These are phyloP conservation scores for Caenorhabditis imperialis DNA, from an alignment of 2,888 invertebrate species.

Conservation along the genomic window DNA sequence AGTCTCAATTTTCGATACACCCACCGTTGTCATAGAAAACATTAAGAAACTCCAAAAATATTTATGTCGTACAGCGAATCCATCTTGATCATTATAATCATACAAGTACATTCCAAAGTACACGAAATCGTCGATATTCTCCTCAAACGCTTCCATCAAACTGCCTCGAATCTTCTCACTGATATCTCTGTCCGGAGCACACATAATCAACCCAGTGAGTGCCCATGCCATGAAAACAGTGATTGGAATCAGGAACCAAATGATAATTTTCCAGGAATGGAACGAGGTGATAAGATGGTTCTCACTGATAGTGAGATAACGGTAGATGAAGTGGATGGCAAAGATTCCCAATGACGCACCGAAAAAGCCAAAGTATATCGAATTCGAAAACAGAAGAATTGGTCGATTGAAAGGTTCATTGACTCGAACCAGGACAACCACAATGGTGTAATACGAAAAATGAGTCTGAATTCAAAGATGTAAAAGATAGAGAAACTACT, in stretches of 20 bases:
- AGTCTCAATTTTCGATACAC: no score
- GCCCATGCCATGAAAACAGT: constrained; percentile 4
- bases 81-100: no score
- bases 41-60: no score
- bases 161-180: no score
- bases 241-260: constrained; percentile 5
- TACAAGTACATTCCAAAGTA: constrained; percentile 15
- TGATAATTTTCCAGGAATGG: background rate
- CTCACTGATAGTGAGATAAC: constrained; percentile 12
- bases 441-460: no score
- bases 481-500: no score
- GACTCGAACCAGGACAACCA: no score
- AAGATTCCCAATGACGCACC: constrained; percentile 6
- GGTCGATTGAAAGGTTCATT: no score
- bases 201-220: background rate
- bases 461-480: no score
- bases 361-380: constrained; percentile 17
- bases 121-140: background rate
- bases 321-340: constrained; percentile 21
- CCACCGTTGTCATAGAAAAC: background rate
- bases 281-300: background rate
- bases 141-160: background rate
- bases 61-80: no score
- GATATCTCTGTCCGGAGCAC: background rate
- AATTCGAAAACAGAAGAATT: background rate